Evolutionary conservation across 2,888 invertebrate genomes (phyloP), one percentile per base, ranked within the genome.

Genomic region (Drosophila macrospina): DNA sequence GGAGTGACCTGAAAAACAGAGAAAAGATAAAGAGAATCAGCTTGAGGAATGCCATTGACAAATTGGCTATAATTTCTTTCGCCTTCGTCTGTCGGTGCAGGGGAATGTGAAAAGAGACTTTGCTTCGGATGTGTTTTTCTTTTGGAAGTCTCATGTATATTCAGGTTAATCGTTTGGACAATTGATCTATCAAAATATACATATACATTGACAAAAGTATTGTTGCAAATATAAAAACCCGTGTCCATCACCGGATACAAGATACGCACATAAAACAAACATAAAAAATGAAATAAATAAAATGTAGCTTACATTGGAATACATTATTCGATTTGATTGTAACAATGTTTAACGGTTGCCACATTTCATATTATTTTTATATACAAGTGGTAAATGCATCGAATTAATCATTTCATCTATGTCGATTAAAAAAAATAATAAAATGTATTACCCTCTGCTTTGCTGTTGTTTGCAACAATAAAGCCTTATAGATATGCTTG

Each of bases 1-100:
- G 48, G 95, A 95, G 86, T 95, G 95, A 66, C 96, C 96, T 96
- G 94, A 15, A 91, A 56, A 30, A n/a, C 47, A 39, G 20, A 59
- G 4, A 75, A 26, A 64, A 45, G 26, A 60, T 34, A 67, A 67
- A 56, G 6, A 37, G 47, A 47, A 72, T 72, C 54, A 44, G 52
- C 55, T 61, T 57, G 56, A 15, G 47, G 39, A 41, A 32, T 32
- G 51, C 37, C 61, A 51, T 26, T 63, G 59, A 77, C 34, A 78
- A 76, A 78, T 76, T 67, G 64, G 32, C 37, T 1, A 36, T 28
- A 45, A 71, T 61, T 61, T 70, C 13, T 26, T 28, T 20, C 4
- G 26, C 3, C 44, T 26, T 10, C 30, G 30, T 5, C 2, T 32
- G 59, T 8, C 55, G 48, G 42, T 28, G 39, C 47, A 34, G 61